Evolutionary conservation across 2,888 invertebrate species (phyloP).

Genomic region (Oscheius sp.): DNA sequence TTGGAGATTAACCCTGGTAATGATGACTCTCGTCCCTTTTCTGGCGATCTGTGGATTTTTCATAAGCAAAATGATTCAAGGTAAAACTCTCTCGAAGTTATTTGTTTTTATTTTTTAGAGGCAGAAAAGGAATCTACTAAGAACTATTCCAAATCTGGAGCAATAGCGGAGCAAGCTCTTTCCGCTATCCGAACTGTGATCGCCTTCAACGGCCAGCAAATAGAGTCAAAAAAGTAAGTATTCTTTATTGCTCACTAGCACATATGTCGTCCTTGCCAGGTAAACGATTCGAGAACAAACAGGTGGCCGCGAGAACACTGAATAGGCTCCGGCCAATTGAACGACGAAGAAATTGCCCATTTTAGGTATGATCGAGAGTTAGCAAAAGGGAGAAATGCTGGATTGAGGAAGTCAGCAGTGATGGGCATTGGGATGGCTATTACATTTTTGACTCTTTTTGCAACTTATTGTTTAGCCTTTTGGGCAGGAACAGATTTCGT

Average conservation of each 20-base stretch:
- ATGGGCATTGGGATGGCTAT: slow-evolving; percentile 70
- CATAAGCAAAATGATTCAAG: slow-evolving; percentile 10
- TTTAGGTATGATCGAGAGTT: slow-evolving; percentile 62
- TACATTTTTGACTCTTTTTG: slow-evolving; percentile 70
- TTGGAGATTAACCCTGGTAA: slow-evolving; percentile 66
- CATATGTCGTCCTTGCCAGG: neutral
- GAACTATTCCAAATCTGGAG: slow-evolving; percentile 15
- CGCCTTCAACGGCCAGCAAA: slow-evolving; percentile 28
- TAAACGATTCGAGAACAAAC: neutral
- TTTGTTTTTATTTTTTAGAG: no score
- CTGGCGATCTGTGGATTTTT: slow-evolving; percentile 53
- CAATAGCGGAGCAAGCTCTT: slow-evolving; percentile 17
- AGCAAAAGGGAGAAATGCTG: slow-evolving; percentile 56
- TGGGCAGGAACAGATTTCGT: slow-evolving; percentile 64
- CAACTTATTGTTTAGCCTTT: slow-evolving; percentile 67
- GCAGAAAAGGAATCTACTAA: slow-evolving; percentile 32
- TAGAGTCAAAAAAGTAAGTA: slow-evolving; percentile 41
- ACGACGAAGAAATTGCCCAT: neutral
- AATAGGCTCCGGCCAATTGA: neutral
- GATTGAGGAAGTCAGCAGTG: slow-evolving; percentile 63
- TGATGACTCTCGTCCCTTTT: slow-evolving; percentile 68
- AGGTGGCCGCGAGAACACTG: neutral
- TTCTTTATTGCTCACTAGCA: neutral
- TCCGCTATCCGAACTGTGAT: slow-evolving; percentile 25
- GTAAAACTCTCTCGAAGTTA: no score